A percentile compares a stretch with the other conserved stretches of the same genome.
Conservation (phyloP, 1,140 invertebrate species). For the Mylabris phalerata region DNA sequence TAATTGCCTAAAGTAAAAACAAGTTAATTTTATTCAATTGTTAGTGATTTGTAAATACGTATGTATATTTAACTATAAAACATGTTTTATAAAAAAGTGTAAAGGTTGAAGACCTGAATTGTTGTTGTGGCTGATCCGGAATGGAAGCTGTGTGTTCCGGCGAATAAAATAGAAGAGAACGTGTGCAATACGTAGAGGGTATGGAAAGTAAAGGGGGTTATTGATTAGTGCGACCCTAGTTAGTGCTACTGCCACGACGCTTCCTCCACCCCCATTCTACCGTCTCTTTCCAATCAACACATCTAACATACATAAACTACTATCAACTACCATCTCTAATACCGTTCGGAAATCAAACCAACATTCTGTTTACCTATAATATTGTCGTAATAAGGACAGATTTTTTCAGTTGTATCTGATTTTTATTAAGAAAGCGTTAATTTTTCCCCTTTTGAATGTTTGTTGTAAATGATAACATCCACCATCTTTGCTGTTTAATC, state of each 20-base stretch:
- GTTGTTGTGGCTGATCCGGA: constrained; percentile 34
- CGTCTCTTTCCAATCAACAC: constrained; percentile 3
- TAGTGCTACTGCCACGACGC: constrained; percentile 11
- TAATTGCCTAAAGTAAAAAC: neutral
- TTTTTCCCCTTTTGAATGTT: neutral
- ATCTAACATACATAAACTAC: neutral
- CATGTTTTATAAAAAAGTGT: constrained; percentile 2
- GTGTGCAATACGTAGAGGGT: neutral
- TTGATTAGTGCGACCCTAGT: constrained; percentile 41
- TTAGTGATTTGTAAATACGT: too few species aligned
- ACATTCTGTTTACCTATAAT: constrained; percentile 11
- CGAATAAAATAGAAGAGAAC: neutral
- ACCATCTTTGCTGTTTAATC: neutral
- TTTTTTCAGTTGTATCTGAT: too few species aligned
- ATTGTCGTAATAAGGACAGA: neutral
- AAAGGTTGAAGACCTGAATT: constrained; percentile 34
- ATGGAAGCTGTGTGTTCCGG: constrained; percentile 27
- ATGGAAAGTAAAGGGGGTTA: constrained; percentile 23
- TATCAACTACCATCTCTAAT: neutral
- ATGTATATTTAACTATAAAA: too few species aligned
- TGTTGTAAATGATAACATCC: neutral
- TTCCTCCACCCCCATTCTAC: constrained; percentile 19
- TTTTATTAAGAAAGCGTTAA: too few species aligned
- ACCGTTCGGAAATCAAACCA: neutral
- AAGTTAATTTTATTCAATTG: too few species aligned